phyloP scores from a whole-genome alignment of 2,888 invertebrate species.

The Pogonocherus hispidulus region DNA sequence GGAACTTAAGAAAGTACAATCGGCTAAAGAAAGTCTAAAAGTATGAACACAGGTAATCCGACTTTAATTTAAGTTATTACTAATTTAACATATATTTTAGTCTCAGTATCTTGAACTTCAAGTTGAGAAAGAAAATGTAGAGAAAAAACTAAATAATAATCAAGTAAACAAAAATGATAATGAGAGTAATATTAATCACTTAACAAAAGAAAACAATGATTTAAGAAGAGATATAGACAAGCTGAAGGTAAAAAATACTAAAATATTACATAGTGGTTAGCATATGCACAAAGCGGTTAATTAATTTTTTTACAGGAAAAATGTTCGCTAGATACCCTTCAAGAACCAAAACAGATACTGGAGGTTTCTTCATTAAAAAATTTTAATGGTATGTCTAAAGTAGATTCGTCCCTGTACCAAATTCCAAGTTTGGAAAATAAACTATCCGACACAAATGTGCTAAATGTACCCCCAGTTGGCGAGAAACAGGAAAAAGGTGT shows the following conservation, averaged over 20 bases:
- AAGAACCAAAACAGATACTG: conserved; percentile 38
- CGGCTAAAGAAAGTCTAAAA: conserved; percentile 66
- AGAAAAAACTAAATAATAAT: conserved; percentile 57
- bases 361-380: conserved; percentile 35
- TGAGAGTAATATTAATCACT: conserved; percentile 58
- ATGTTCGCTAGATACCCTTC: conserved; percentile 44
- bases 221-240: conserved; percentile 58
- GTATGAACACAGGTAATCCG: conserved; percentile 54
- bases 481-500: conserved; percentile 49
- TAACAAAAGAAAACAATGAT: conserved; percentile 60
- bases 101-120: conserved; percentile 62
- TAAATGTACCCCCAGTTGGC: conserved; percentile 25
- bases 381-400: conserved; percentile 13
- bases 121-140: conserved; percentile 63
- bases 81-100: conserved; percentile 52
- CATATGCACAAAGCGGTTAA: neutral
- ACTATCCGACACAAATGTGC: conserved; percentile 30
- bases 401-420: conserved; percentile 2
- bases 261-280: neutral
- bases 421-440: conserved; percentile 33
- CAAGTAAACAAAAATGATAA: conserved; percentile 56
- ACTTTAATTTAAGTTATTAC: conserved; percentile 13
- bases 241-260: conserved; percentile 54
- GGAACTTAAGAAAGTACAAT: conserved; percentile 67
- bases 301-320: conserved; percentile 42